Conservation (phyloP, 2,888 invertebrate species). For the Coenonympha arcania region DNA sequence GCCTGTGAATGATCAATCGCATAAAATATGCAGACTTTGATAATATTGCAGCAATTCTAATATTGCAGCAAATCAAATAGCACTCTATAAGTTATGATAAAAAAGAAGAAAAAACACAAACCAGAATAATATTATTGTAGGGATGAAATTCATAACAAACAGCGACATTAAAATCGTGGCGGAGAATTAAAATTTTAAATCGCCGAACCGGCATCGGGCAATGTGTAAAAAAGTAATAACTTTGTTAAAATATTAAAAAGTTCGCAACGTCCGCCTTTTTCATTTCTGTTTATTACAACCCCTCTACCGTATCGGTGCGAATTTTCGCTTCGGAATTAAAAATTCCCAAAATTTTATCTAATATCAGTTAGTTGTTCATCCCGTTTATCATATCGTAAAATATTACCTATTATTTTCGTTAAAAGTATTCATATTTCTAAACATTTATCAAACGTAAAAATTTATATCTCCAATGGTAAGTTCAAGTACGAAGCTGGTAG, state of each 20-base stretch:
- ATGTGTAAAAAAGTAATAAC: constrained; percentile 1
- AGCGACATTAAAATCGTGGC: constrained; percentile 3
- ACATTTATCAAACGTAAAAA: too few species aligned
- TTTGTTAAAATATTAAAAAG: constrained; percentile 6
- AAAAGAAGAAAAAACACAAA: constrained; percentile 9
- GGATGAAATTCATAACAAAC: constrained; percentile 15
- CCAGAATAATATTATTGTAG: neutral
- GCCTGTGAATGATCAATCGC: too few species aligned
- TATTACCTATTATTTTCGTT: too few species aligned
- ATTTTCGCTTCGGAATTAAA: neutral
- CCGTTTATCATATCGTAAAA: too few species aligned
- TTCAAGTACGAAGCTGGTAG: too few species aligned
- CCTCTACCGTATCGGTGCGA: neutral
- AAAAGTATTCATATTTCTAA: too few species aligned
- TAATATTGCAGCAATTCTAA: too few species aligned
- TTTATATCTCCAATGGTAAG: too few species aligned
- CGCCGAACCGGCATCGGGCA: neutral
- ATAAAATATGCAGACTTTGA: too few species aligned
- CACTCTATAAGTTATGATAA: neutral
- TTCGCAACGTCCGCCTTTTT: neutral
- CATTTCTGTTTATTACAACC: neutral
- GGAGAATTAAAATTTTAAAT: constrained; percentile 10
- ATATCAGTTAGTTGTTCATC: neutral
- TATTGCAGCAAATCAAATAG: too few species aligned
- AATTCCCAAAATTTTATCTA: neutral